A percentile compares a stretch with the other conserved stretches of the same genome.
phyloP scores from a whole-genome alignment of 2,888 invertebrate genomes.

The Tanytarsus gracilentus region DNA sequence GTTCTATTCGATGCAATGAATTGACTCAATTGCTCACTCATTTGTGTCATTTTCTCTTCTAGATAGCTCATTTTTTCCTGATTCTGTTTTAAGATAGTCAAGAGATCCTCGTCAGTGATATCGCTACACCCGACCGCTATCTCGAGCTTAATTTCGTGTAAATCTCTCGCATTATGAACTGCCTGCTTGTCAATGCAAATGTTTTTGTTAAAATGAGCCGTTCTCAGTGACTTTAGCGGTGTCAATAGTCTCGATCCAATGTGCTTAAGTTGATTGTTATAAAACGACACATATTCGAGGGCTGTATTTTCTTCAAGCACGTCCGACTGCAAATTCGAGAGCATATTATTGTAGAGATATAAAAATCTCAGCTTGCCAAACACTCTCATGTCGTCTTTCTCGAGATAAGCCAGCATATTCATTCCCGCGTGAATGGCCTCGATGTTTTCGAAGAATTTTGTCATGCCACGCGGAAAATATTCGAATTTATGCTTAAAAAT shows the following conservation, averaged over 20 bases:
- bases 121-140: constrained; percentile 20
- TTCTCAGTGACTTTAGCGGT: background rate
- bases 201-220: constrained; percentile 25
- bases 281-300: constrained; percentile 20
- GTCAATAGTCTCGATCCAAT: constrained; percentile 17
- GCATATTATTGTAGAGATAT: constrained; percentile 18
- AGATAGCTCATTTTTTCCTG: background rate
- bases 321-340: constrained; percentile 9
- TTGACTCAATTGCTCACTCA: constrained; percentile 8
- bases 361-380: constrained; percentile 14
- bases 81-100: constrained; percentile 1
- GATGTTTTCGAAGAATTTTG: constrained; percentile 6
- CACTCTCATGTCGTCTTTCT: constrained; percentile 11
- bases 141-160: constrained; percentile 6
- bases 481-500: constrained; percentile 11
- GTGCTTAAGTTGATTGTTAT: constrained; percentile 14
- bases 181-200: constrained; percentile 27
- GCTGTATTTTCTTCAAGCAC: background rate
- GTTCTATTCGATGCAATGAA: background rate
- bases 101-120: constrained; percentile 24
- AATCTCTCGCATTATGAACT: background rate
- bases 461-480: constrained; percentile 18
- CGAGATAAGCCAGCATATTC: constrained; percentile 9
- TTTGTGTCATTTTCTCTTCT: background rate
- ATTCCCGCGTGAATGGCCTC: constrained; percentile 22